Conservation (phyloP, 2,888 invertebrate species). For the Leptothorax acervorum region DNA sequence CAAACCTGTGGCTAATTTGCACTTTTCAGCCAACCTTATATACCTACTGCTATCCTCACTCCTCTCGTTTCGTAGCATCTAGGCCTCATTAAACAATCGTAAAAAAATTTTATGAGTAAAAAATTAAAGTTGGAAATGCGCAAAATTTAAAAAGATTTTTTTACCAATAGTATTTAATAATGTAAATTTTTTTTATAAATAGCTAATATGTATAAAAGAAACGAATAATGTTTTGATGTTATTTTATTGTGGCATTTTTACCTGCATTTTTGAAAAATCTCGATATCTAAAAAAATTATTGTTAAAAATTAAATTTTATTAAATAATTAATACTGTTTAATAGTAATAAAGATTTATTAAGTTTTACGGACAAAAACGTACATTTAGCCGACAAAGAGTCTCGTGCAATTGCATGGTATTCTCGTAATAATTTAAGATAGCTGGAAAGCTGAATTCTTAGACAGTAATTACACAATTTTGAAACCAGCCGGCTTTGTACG, state of each 20-base stretch:
- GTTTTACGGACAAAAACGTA: background rate
- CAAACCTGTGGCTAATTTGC: too few relatives aligned
- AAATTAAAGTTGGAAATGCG: background rate
- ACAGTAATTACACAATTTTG: constrained; percentile 55
- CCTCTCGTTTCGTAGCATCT: too few relatives aligned
- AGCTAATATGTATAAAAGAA: background rate
- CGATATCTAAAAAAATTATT: background rate
- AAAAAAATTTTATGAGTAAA: background rate
- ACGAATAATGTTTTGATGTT: background rate
- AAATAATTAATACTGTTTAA: background rate
- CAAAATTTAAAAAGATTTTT: background rate
- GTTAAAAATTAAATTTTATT: too few relatives aligned
- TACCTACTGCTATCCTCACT: too few relatives aligned
- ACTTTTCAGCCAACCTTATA: too few relatives aligned
- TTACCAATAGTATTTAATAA: background rate
- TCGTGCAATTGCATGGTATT: constrained; percentile 28
- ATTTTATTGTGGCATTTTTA: background rate
- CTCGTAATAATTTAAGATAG: constrained; percentile 33
- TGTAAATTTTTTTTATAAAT: background rate
- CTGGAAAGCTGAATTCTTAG: constrained; percentile 65
- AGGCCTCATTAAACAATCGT: background rate
- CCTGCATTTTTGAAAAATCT: background rate
- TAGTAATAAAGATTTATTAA: constrained; percentile 21
- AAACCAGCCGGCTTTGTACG: constrained; percentile 62
- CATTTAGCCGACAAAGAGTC: background rate